Percentiles rank a stretch among this genome's conserved stretches.
Evolutionary conservation across 2,888 invertebrate genomes (phyloP).

Genomic region (Dilophus febrilis): DNA sequence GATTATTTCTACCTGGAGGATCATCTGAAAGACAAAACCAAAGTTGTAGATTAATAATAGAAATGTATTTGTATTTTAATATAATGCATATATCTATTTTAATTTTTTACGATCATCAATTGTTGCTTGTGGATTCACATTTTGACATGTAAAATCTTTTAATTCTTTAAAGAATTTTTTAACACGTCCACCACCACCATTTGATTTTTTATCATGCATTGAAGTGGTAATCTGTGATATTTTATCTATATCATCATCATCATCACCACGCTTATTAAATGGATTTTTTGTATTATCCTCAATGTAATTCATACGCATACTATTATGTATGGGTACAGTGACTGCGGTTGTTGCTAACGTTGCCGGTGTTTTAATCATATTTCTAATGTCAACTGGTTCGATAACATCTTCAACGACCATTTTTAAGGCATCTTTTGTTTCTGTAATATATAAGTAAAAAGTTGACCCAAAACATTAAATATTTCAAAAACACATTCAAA

Average conservation of each 20-base stretch:
- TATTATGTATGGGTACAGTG: neutral
- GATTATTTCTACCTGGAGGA: too few relatives aligned
- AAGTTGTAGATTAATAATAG: too few relatives aligned
- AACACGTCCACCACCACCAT: neutral
- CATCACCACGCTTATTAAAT: too few relatives aligned
- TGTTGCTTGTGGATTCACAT: neutral
- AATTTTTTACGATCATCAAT: neutral
- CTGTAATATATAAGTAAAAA: too few relatives aligned
- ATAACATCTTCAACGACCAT: neutral
- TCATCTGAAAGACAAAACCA: too few relatives aligned
- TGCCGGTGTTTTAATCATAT: slow-evolving; percentile 1
- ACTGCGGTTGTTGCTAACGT: slow-evolving; percentile 3
- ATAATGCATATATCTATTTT: neutral
- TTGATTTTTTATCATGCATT: neutral
- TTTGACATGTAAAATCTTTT: slow-evolving; percentile 5
- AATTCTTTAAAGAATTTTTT: slow-evolving; percentile 5
- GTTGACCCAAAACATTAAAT: too few relatives aligned
- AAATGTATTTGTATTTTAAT: too few relatives aligned
- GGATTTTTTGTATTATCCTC: slow-evolving; percentile 7
- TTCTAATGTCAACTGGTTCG: neutral
- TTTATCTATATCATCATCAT: slow-evolving; percentile 4
- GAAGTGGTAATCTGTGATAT: neutral
- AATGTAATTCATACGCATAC: slow-evolving; percentile 1
- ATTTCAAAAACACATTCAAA: too few relatives aligned
- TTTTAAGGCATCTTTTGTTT: slow-evolving; percentile 1